Conservation (phyloP, 2,888 invertebrate species). For the Cephus spinipes region DNA sequence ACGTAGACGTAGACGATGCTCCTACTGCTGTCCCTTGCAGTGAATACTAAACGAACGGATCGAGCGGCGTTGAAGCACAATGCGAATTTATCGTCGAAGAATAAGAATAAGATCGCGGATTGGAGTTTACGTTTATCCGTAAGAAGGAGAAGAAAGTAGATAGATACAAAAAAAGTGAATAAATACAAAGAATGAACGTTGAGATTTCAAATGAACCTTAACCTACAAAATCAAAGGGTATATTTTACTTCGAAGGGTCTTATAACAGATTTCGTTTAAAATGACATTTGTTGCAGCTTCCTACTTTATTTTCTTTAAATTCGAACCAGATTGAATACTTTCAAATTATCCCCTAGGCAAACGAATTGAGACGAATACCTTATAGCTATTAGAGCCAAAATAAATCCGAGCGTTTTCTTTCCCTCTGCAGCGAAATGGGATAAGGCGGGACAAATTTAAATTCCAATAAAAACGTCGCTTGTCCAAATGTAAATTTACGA, state of each 20-base stretch:
- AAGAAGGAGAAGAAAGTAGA: neutral
- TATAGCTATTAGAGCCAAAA: constrained; percentile 33
- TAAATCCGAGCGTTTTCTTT: constrained; percentile 36
- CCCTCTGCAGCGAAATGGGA: constrained; percentile 26
- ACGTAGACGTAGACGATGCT: constrained; percentile 49
- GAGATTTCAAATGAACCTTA: neutral
- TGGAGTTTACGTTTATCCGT: neutral
- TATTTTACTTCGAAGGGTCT: neutral
- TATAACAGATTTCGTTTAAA: constrained; percentile 14
- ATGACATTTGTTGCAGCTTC: constrained; percentile 30
- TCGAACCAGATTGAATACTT: neutral
- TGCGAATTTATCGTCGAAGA: constrained; percentile 45
- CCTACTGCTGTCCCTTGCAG: constrained; percentile 38
- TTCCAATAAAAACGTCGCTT: constrained; percentile 38
- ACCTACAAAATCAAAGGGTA: neutral
- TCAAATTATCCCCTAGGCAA: constrained; percentile 20
- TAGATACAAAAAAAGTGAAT: neutral
- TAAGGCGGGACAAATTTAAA: constrained; percentile 37
- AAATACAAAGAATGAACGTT: neutral
- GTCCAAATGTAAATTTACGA: constrained; percentile 42
- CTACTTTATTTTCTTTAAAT: constrained; percentile 31
- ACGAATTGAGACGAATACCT: constrained; percentile 25
- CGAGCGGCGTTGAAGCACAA: constrained; percentile 45
- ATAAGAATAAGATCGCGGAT: constrained; percentile 29
- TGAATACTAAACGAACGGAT: constrained; percentile 53